Conservation (phyloP, 2,797 vertebrate species). For the Channa striata region DNA sequence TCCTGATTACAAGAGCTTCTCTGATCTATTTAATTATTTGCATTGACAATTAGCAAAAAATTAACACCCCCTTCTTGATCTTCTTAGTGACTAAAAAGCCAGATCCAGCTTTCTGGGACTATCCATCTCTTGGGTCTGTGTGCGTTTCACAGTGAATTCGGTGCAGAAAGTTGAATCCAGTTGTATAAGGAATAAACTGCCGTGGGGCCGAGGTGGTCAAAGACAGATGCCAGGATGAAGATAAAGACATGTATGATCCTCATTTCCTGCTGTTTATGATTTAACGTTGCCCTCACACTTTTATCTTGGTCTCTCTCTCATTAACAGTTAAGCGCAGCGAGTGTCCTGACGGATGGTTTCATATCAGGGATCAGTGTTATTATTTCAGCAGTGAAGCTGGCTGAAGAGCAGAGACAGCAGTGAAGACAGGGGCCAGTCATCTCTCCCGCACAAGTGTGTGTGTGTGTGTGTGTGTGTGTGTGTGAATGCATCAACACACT, state of each 20-base stretch:
- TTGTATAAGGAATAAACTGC: conserved; percentile 34
- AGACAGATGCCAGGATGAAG: conserved; percentile 52
- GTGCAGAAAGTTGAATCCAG: conserved; percentile 21
- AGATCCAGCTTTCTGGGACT: background rate
- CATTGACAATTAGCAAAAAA: no score
- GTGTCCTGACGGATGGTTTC: conserved; percentile 67
- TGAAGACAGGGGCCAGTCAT: conserved; percentile 38
- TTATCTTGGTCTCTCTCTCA: conserved; percentile 25
- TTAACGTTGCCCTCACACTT: conserved; percentile 12
- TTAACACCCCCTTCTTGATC: no score
- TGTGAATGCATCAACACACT: conserved; percentile 7
- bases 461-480: conserved; percentile 9
- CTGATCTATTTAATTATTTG: no score
- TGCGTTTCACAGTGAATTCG: conserved; percentile 20
- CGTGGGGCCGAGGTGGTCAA: conserved; percentile 62
- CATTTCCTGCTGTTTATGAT: conserved; percentile 31
- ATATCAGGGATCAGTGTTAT: conserved; percentile 57
- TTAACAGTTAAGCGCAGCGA: conserved; percentile 55
- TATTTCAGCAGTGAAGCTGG: conserved; percentile 67
- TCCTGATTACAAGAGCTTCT: no score
- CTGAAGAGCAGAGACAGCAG: conserved; percentile 55
- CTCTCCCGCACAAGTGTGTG: conserved; percentile 25
- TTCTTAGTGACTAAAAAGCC: conserved; percentile 18
- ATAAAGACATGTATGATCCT: conserved; percentile 26
- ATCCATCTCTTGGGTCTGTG: background rate